Percentiles rank a stretch among this genome's conserved stretches.
Evolutionary conservation across 2,113 vertebrate genomes (phyloP).

Genomic region (Agapornis roseicollis): DNA sequence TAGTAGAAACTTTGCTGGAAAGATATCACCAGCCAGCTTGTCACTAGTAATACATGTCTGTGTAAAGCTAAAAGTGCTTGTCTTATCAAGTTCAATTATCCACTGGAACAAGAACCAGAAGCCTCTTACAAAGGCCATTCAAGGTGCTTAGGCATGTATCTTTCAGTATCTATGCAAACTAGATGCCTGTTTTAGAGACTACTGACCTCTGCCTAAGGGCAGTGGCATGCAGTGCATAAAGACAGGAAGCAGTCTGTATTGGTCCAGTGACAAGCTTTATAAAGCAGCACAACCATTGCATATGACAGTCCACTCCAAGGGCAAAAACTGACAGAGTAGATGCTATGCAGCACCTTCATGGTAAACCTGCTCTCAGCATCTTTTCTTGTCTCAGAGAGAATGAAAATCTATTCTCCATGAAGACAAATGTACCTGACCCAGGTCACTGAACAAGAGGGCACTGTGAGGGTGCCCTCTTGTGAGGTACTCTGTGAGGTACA

Average conservation of each 20-base stretch:
- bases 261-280: background rate
- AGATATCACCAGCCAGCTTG: background rate
- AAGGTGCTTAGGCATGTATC: background rate
- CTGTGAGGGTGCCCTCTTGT: too few relatives aligned
- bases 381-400: background rate
- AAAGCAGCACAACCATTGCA: fast-evolving
- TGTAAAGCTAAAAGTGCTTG: background rate
- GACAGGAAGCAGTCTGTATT: background rate
- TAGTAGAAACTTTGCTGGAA: background rate
- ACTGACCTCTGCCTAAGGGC: background rate
- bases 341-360: background rate
- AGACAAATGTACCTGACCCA: background rate
- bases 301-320: background rate
- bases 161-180: background rate
- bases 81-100: background rate
- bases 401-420: background rate
- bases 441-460: background rate
- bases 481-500: too few relatives aligned
- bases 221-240: fast-evolving
- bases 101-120: background rate
- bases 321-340: background rate
- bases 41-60: background rate
- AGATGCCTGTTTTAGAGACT: background rate
- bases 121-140: background rate
- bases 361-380: background rate